Evolutionary conservation across 2,113 vertebrate species (phyloP), one percentile per base, ranked within the genome.

Genomic region (Piprites chloris): DNA sequence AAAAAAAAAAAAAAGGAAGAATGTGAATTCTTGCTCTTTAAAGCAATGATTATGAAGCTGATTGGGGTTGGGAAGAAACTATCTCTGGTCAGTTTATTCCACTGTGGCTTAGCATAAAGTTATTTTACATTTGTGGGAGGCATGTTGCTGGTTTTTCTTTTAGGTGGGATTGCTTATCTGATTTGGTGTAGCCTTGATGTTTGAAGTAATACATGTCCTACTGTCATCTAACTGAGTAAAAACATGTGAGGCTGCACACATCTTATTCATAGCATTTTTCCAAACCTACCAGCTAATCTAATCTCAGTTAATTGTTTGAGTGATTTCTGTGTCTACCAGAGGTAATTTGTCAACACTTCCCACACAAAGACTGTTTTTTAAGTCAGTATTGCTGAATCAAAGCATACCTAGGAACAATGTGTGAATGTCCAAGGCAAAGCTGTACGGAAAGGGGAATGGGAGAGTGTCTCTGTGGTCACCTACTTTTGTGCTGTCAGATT

Each of bases 271-370:
- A 90, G 76, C 41, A 53, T 76, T 89, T 94, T 89, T 39, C 77
- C 39, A 73, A 91, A 62, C 67, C 59, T 87, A 30, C 55, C 21
- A 33, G 84, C 75, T 93, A 95, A 93, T 94, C 93, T 96, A 92
- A 96, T 96, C 92, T 87, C 41, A 37, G 49, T 84, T 90, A 93
- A 84, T 86, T 96, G 82, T 75, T 71, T 93, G 90, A 94, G 50
- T 84, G 65, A 93, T 93, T 94, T 92, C 82, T 68, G 65, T 74
- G 73, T 84, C 85, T 84, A 65, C 73, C 41, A 81, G 90, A 74
- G 77, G 79, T 84, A 92, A 93, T 95, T 92, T 37, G 2, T 97
- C 95, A 89, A 81, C 44, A 27, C 88, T 78, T 90, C 88, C 85
- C 41, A 56, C 77, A 85, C 89, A 74, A 74, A 56, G 75, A 15